Percentiles rank a stretch among this genome's conserved stretches.
Evolutionary conservation across 2,888 invertebrate genomes (phyloP).

Genomic region (Plemyria rubiginata): DNA sequence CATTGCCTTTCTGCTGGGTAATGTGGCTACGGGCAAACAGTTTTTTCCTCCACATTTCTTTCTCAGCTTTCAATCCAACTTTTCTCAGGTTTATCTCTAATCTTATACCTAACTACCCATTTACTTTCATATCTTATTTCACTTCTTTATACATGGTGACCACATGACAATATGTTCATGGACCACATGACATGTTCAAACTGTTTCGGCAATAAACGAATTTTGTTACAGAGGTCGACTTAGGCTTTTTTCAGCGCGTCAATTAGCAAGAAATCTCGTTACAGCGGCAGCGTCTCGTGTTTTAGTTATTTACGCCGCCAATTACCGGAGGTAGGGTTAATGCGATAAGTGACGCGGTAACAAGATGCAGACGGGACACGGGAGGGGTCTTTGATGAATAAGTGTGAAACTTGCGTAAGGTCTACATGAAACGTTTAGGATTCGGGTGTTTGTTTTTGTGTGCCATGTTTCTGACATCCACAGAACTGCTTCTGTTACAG

Average conservation of each 20-base stretch:
- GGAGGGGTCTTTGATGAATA: constrained; percentile 30
- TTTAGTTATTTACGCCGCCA: constrained; percentile 60
- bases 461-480: neutral
- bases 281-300: constrained; percentile 45
- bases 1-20: no score
- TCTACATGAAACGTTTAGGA: constrained; percentile 1
- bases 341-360: constrained; percentile 65
- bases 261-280: constrained; percentile 37
- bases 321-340: constrained; percentile 65
- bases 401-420: constrained; percentile 14
- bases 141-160: no score
- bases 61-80: no score
- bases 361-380: constrained; percentile 51
- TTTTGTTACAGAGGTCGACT: neutral
- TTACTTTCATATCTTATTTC: no score
- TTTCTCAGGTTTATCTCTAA: no score
- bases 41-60: no score
- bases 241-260: constrained; percentile 23
- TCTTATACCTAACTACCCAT: no score
- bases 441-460: neutral
- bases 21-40: no score
- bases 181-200: no score
- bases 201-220: neutral
- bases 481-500: no score
- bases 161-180: no score